These are phyloP conservation scores for Gymnoscelis rufifasciata DNA, from an alignment of 2,888 invertebrate genomes.

Conservation along the genomic window DNA sequence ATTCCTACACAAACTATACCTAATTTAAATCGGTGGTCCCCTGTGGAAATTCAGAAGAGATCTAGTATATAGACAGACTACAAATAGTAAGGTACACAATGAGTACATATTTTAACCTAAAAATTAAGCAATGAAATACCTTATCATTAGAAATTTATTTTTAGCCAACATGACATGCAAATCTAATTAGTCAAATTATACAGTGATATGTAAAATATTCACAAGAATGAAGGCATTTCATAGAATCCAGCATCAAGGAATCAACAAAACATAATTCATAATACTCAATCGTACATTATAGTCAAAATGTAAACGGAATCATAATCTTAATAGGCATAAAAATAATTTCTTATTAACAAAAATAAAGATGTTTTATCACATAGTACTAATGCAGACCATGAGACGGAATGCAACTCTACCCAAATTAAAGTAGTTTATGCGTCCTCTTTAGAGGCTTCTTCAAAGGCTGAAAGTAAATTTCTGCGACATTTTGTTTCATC, in stretches of 20 bases:
- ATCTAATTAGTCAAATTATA: not conserved
- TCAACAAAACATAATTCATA: conserved; percentile 36
- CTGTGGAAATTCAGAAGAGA: conserved; percentile 22
- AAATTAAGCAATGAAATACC: not conserved
- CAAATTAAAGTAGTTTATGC: not conserved
- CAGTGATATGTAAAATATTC: not conserved
- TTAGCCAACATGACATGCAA: conserved; percentile 6
- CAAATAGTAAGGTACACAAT: not conserved
- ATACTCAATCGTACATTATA: conserved; percentile 39
- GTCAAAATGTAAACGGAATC: conserved; percentile 41
- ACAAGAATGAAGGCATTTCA: conserved; percentile 2
- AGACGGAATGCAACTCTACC: not conserved
- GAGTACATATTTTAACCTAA: not conserved
- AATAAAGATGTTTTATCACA: conserved; percentile 47
- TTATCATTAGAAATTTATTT: conserved; percentile 16
- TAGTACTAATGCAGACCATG: conserved; percentile 31
- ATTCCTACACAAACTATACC: conserved; percentile 18
- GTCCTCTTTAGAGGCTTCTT: conserved; percentile 56
- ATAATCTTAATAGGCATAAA: conserved; percentile 34
- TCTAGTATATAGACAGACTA: conserved; percentile 18
- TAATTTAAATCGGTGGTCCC: conserved; percentile 27
- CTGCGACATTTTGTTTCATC: conserved; percentile 80
- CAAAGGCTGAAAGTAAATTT: conserved; percentile 76
- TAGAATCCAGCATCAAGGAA: not conserved
- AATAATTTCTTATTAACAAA: conserved; percentile 37